Conservation (phyloP, 2,888 invertebrate species). For the Scaptomyza reducta region DNA sequence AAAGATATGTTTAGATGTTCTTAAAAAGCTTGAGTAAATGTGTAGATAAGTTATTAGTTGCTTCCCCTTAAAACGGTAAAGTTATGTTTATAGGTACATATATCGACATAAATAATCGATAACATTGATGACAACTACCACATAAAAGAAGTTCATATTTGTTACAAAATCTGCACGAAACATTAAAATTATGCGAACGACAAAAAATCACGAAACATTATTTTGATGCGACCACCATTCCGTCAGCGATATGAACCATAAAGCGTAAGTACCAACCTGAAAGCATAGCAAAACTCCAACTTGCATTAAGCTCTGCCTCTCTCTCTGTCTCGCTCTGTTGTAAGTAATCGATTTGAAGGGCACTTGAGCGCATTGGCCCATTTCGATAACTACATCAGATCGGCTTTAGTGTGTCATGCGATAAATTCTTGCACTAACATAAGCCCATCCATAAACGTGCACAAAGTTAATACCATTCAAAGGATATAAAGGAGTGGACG, state of each 20-base stretch:
- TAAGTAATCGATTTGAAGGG: slow-evolving; percentile 56
- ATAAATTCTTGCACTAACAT: slow-evolving; percentile 64
- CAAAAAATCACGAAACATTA: slow-evolving; percentile 18
- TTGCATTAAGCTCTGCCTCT: neutral
- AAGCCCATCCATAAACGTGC: slow-evolving; percentile 29
- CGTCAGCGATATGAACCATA: slow-evolving; percentile 28
- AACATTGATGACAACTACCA: neutral
- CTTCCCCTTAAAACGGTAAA: neutral
- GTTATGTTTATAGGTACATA: neutral
- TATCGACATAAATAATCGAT: slow-evolving; percentile 1
- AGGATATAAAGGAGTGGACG: neutral
- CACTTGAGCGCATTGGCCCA: slow-evolving; percentile 54
- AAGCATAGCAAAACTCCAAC: slow-evolving; percentile 2
- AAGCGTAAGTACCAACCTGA: slow-evolving; percentile 34
- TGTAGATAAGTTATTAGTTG: neutral
- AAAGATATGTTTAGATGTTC: neutral
- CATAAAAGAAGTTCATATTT: neutral
- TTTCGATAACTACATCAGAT: slow-evolving; percentile 54
- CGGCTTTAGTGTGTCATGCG: slow-evolving; percentile 68
- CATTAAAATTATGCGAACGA: slow-evolving; percentile 16
- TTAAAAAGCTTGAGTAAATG: neutral
- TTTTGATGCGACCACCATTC: slow-evolving; percentile 15
- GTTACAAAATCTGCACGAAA: slow-evolving; percentile 17
- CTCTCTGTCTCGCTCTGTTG: neutral
- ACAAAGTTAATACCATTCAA: slow-evolving; percentile 35